Percentiles rank a stretch among this genome's conserved stretches.
phyloP scores from a whole-genome alignment of 2,113 vertebrate genomes.

The Carettochelys insculpta region DNA sequence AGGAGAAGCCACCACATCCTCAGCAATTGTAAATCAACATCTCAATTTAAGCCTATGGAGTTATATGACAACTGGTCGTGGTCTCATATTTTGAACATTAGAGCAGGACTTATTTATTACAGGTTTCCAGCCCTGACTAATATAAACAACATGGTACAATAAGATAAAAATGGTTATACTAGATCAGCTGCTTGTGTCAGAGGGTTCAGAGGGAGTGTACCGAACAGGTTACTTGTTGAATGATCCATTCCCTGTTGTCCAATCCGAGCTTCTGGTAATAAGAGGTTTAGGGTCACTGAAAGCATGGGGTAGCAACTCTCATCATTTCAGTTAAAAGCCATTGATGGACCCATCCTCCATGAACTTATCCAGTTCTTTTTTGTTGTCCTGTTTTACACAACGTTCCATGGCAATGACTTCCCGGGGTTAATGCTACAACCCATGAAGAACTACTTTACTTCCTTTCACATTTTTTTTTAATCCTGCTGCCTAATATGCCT shows the following conservation, averaged over 20 bases:
- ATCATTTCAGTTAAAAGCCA: neutral
- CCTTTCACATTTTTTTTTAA: neutral
- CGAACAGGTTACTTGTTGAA: neutral
- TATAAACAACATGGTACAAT: neutral
- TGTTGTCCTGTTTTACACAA: neutral
- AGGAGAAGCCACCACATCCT: neutral
- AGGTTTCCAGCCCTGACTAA: neutral
- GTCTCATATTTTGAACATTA: neutral
- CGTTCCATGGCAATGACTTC: neutral
- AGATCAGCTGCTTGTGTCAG: neutral
- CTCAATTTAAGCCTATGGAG: neutral
- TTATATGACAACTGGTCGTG: neutral
- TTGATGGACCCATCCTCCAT: neutral
- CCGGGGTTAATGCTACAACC: neutral
- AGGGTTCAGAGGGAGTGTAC: neutral
- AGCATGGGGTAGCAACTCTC: neutral
- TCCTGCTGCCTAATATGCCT: neutral
- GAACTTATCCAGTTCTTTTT: neutral
- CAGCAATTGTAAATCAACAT: constrained; percentile 10
- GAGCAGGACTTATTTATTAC: neutral
- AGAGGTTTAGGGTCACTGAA: neutral
- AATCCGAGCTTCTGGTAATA: neutral
- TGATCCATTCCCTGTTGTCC: neutral
- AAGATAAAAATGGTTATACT: neutral
- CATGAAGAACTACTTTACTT: neutral